Evolutionary conservation across 2,797 vertebrate species (phyloP).

Genomic region (Falco berigora): DNA sequence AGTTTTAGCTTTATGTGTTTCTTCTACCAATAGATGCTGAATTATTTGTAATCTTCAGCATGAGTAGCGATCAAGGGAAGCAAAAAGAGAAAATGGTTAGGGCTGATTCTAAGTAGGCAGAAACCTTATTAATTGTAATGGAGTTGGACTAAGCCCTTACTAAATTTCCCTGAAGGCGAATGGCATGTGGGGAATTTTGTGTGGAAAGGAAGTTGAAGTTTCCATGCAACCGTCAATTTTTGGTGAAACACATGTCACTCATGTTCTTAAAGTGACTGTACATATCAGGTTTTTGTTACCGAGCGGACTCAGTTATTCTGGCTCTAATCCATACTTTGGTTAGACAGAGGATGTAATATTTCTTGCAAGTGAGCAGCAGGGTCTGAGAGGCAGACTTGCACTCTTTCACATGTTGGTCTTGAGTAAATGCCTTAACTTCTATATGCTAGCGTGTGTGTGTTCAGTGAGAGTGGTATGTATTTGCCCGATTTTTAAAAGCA

Average conservation of each 20-base stretch:
- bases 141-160: background rate
- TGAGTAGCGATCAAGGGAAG: background rate
- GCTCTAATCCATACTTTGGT: background rate
- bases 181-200: background rate
- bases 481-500: background rate
- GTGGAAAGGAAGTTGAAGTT: background rate
- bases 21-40: constrained; percentile 22
- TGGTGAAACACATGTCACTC: background rate
- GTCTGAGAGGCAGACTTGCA: background rate
- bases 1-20: constrained; percentile 32
- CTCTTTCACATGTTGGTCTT: background rate
- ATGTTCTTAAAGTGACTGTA: background rate
- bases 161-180: background rate
- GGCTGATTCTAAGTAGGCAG: background rate
- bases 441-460: background rate
- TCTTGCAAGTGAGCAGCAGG: background rate
- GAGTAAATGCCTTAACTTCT: background rate
- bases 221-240: background rate
- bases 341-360: background rate
- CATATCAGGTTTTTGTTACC: background rate
- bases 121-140: background rate
- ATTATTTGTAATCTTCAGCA: constrained; percentile 16
- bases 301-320: background rate
- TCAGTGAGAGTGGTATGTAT: background rate
- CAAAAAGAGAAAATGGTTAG: background rate